Evolutionary conservation across 2,797 vertebrate species (phyloP).

Genomic region (Aeoliscus strigatus): DNA sequence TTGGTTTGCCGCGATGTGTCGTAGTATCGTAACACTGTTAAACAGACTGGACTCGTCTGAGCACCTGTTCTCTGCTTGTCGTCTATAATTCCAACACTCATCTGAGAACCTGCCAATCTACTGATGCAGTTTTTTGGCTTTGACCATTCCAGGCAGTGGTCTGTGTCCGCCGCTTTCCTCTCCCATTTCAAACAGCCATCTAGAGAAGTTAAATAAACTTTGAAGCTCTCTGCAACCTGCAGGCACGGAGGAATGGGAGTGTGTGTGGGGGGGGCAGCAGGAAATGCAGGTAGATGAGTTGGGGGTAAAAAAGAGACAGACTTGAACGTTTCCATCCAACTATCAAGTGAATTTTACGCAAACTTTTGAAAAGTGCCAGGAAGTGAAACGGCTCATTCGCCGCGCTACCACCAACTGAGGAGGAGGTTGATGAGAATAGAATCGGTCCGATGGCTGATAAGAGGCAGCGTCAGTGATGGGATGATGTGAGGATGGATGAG

Average conservation of each 20-base stretch:
- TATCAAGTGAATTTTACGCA: constrained; percentile 64
- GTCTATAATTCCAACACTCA: not conserved
- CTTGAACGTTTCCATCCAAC: constrained; percentile 49
- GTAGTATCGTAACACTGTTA: no score
- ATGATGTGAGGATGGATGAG: not conserved
- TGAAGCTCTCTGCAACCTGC: constrained; percentile 75
- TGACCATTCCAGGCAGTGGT: no score
- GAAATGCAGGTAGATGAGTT: constrained; percentile 38
- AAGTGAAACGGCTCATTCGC: constrained; percentile 55
- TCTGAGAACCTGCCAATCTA: not conserved
- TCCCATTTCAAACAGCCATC: constrained; percentile 59
- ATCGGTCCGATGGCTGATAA: constrained; percentile 21
- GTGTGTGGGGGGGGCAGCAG: constrained; percentile 38
- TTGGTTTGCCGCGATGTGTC: no score
- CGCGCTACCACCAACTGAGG: constrained; percentile 24
- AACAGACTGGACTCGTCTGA: no score
- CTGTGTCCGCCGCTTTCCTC: constrained; percentile 11
- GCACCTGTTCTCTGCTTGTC: no score
- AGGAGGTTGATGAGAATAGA: constrained; percentile 31
- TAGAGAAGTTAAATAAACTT: constrained; percentile 68
- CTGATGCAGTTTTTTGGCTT: no score
- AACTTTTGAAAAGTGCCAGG: constrained; percentile 54
- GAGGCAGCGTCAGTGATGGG: not conserved
- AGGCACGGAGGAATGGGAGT: constrained; percentile 65
- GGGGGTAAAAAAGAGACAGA: constrained; percentile 30